Base-by-base conservation (phyloP, 2,888 invertebrate genomes). In the Allacma fusca region DNA sequence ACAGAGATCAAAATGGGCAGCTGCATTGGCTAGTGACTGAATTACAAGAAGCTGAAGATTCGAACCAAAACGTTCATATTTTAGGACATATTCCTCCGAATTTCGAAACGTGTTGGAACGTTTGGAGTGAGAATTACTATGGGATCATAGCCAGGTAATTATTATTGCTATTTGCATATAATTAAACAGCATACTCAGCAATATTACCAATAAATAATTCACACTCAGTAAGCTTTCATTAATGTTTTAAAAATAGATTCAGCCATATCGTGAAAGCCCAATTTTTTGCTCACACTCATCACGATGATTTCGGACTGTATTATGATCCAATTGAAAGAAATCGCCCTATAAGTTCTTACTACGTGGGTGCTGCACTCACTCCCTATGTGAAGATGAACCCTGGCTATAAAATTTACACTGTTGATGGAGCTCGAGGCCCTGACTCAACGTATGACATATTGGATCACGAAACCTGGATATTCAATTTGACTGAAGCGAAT, bases 261-360 rank as follows among this genome's bases (percentile, higher is more conserved):
- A 62, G 93, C 91, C 28, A 92, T 96, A 67, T 89, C 89, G 0
- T 94, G 91, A 0, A n/a, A n/a, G n/a, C n/a, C n/a, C 92, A 94
- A 86, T 95, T 95, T 86, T 93, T 92, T 85, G 95, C 94, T 0
- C 95, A 95, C 86, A 91, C 92, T 0, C 95, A 95, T 85, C 89
- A 89, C 1, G 94, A 94, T 83, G 91, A 92, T 85, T 90, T 93
- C 84, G 90, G 90, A 84, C 86, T 95, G 74, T 92, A 91, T 86
- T 94, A 93, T 85, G 89, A 89, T 79, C 85, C 29, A 21, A 16
- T 29, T 7, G n/a, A 59, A 7, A 28, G 28, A 44, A 7, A 34
- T 9, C 26, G 23, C 12, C 26, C 77, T 12, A 77, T 77, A 16
- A 72, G 28, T 28, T 43, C 77, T 7, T 24, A 72, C 7, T 83